phyloP scores from a whole-genome alignment of 2,888 invertebrate genomes.

The Drosophila prostipennis region DNA sequence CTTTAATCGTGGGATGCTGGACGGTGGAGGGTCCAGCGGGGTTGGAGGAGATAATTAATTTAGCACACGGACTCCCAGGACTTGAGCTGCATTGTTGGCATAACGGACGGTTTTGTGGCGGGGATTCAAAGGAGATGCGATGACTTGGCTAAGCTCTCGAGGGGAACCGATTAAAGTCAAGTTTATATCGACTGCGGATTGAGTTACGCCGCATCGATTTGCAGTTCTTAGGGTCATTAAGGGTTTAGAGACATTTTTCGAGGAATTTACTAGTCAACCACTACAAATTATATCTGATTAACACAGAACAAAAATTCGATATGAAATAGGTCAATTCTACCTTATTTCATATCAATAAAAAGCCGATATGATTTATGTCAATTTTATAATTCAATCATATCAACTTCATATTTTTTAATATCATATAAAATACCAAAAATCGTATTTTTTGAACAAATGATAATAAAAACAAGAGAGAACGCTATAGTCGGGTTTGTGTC shows the following conservation, averaged over 20 bases:
- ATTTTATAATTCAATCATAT: no score
- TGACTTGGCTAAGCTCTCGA: slow-evolving; percentile 40
- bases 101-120: slow-evolving; percentile 27
- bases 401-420: no score
- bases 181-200: slow-evolving; percentile 39
- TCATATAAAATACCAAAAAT: no score
- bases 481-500: no score
- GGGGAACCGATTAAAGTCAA: slow-evolving; percentile 45
- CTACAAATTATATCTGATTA: no score
- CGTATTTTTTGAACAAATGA: no score
- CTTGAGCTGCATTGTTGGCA: slow-evolving; percentile 36
- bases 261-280: not conserved
- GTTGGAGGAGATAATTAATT: slow-evolving; percentile 62
- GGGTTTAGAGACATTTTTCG: no score
- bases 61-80: slow-evolving; percentile 46
- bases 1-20: slow-evolving; percentile 5
- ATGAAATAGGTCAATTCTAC: no score
- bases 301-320: no score
- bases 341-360: no score
- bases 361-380: no score
- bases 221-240: not conserved
- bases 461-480: no score
- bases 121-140: slow-evolving; percentile 50
- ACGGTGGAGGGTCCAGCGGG: slow-evolving; percentile 19
- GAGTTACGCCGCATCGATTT: slow-evolving; percentile 12